A percentile compares a stretch with the other conserved stretches of the same genome.
Conservation (phyloP, 2,797 vertebrate species). For the Morus bassanus region DNA sequence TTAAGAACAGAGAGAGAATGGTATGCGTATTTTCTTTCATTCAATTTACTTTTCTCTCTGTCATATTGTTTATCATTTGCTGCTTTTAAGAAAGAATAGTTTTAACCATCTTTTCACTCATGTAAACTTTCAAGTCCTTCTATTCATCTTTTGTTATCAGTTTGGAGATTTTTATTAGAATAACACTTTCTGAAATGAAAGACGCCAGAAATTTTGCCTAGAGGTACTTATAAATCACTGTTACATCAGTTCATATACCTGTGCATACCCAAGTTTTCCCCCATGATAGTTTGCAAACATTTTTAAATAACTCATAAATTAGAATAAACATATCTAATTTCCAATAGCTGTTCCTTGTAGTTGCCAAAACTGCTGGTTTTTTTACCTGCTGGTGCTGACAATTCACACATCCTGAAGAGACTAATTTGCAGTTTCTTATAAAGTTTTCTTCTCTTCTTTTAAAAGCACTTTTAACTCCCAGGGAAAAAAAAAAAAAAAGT, state of each 20-base stretch:
- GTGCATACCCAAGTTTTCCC: not conserved
- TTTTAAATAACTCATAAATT: not conserved
- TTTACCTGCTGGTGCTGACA: not conserved
- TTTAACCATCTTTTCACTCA: not conserved
- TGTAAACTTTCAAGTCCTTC: not conserved
- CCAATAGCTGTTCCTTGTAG: not conserved
- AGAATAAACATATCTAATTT: not conserved
- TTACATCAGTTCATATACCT: not conserved
- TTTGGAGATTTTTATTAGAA: not conserved
- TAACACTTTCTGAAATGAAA: not conserved
- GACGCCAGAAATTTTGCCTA: not conserved
- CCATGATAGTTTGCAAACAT: not conserved
- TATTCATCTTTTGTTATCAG: not conserved
- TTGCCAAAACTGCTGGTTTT: not conserved
- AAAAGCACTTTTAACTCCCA: not conserved
- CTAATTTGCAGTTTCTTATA: not conserved
- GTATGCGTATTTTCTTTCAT: not conserved
- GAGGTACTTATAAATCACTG: not conserved
- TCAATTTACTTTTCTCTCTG: not conserved
- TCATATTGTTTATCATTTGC: not conserved
- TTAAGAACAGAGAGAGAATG: not conserved
- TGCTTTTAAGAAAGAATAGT: not conserved
- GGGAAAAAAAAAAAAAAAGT: not conserved
- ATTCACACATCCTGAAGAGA: not conserved
- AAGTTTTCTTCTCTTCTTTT: not conserved